A percentile compares a stretch with the other conserved stretches of the same genome.
Evolutionary conservation across 2,888 invertebrate genomes (phyloP).

Genomic region (Yponomeuta evonymella): DNA sequence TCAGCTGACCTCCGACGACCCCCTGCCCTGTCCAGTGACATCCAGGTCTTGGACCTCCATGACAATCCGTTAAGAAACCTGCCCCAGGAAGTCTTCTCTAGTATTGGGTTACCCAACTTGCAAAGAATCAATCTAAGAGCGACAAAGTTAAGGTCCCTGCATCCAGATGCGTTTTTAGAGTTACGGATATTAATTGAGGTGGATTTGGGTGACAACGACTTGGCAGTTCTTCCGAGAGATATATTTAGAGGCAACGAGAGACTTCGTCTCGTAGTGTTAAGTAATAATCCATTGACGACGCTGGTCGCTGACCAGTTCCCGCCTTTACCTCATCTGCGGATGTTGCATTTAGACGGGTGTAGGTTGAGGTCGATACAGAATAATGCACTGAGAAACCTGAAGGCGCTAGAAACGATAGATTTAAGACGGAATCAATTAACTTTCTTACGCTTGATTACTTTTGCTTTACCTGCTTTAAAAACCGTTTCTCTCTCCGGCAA

Average conservation of each 20-base stretch:
- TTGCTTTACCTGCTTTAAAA: conserved; percentile 85
- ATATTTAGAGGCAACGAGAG: conserved; percentile 92
- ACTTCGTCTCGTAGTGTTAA: conserved; percentile 84
- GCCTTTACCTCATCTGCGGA: conserved; percentile 85
- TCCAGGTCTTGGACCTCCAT: conserved; percentile 86
- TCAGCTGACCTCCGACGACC: conserved; percentile 87
- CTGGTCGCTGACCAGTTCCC: conserved; percentile 89
- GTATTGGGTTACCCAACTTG: conserved; percentile 86
- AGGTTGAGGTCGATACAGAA: conserved; percentile 84
- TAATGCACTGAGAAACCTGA: conserved; percentile 85
- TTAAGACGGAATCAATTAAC: conserved; percentile 88
- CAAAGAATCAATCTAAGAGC: conserved; percentile 88
- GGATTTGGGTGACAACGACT: conserved; percentile 89
- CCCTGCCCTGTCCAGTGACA: conserved; percentile 76
- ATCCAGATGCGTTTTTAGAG: conserved; percentile 90
- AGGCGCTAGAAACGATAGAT: conserved; percentile 84
- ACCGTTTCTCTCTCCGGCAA: conserved; percentile 89
- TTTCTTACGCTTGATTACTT: conserved; percentile 73
- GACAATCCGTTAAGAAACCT: conserved; percentile 86
- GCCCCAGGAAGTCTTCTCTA: conserved; percentile 86
- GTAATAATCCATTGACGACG: conserved; percentile 86
- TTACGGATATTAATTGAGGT: conserved; percentile 91
- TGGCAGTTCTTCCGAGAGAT: conserved; percentile 83
- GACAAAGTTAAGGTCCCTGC: conserved; percentile 84
- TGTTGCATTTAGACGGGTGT: conserved; percentile 88